Percentiles rank a stretch among this genome's conserved stretches.
Evolutionary conservation across 2,113 vertebrate species (phyloP).

Genomic region (Limanda limanda): DNA sequence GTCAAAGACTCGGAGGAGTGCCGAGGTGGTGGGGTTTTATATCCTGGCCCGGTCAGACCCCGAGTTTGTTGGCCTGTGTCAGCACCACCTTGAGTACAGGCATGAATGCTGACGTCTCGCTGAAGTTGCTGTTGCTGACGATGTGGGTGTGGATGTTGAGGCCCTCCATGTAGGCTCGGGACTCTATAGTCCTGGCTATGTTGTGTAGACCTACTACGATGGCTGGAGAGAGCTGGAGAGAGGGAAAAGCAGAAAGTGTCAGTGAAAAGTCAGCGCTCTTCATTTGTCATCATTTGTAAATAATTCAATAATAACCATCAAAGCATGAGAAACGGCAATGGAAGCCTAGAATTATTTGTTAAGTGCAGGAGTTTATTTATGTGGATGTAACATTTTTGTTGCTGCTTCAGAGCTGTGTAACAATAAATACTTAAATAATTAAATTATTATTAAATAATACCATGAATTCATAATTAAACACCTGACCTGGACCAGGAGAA

Average conservation of each 20-base stretch:
- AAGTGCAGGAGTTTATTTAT: too few relatives aligned
- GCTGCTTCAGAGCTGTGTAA: too few relatives aligned
- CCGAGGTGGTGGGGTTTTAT: not conserved
- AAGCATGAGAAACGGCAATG: not conserved
- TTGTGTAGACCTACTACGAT: conserved; percentile 92
- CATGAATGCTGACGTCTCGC: conserved; percentile 99
- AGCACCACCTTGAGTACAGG: conserved; percentile 97
- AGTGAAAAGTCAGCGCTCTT: not conserved
- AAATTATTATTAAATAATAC: too few relatives aligned
- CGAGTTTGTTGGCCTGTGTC: conserved; percentile 95
- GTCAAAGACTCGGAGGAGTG: conserved; percentile 3
- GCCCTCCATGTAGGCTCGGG: conserved; percentile 88
- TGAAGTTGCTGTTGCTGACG: conserved; percentile 98
- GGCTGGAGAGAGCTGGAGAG: conserved; percentile 90
- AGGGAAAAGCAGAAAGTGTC: not conserved
- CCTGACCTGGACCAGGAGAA: too few relatives aligned
- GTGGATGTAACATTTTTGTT: too few relatives aligned
- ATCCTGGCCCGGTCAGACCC: conserved; percentile 79
- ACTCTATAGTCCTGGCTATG: conserved; percentile 91
- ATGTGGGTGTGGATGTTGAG: conserved; percentile 96
- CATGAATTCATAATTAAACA: too few relatives aligned
- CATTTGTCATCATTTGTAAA: not conserved
- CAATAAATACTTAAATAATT: too few relatives aligned
- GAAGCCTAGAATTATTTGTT: not conserved
- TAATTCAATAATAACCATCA: not conserved